Evolutionary conservation across 1,140 invertebrate species (phyloP), one percentile per base, ranked within the genome.

Genomic region (Drosophila biarmipes): DNA sequence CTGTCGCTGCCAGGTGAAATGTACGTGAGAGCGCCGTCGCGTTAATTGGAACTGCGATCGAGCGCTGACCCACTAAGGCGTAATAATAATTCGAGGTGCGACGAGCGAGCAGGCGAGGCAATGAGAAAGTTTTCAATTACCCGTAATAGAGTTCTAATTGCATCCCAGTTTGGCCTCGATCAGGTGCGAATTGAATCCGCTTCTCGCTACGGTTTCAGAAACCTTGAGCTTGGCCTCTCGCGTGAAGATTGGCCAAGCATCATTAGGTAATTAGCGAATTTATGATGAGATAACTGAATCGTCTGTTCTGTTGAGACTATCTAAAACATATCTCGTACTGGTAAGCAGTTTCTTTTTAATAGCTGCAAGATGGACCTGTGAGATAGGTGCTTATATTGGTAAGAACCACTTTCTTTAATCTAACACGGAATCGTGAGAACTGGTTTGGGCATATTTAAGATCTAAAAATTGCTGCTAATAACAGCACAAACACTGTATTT

Each of bases 131-230:
- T 75, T 43, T 38, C 51, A 49, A 68, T 55, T 69, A 81, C 34
- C 35, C 59, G 17, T 46, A 71, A 78, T 63, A 38, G 56, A 34
- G 74, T 87, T 86, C 81, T 86, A 86, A 87, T 69, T 81, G 69
- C 12, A 45, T 51, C 42, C 46, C 24, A 40, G 38, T 40, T 45
- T 21, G 17, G n/a, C 19, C 37, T 29, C 21, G n/a, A 35, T 29
- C 21, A 75, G 72, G 61, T 75, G 73, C 53, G 27, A 75, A 66
- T 66, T 67, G 15, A 67, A 67, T 38, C 58, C 45, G 29, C 62
- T 67, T 49, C 11, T 14, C 11, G 14, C 24, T 37, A 46, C 40
- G 49, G 64, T 53, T 71, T 61, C 19, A 35, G 10, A 43, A 17
- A 14, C n/a, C 27, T 27, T 21, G 53, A 58, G 12, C 11, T 10